Percentiles rank a stretch among this genome's conserved stretches.
Evolutionary conservation across 1,140 invertebrate species (phyloP).

Genomic region (Aphidius ervi): DNA sequence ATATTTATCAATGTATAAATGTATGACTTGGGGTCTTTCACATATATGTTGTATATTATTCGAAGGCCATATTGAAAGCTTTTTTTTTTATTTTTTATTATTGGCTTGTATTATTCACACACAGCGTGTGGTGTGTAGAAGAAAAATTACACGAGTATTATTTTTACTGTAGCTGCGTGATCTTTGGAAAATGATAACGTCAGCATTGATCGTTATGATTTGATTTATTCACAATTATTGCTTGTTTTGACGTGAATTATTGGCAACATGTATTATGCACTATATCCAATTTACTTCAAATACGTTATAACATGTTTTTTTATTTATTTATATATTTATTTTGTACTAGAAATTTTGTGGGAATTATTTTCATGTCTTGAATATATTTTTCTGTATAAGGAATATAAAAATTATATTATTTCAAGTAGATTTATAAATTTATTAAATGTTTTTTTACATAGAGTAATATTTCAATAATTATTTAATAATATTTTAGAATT

Average conservation of each 20-base stretch:
- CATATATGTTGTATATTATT: too few relatives aligned
- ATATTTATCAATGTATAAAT: too few relatives aligned
- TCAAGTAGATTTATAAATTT: too few relatives aligned
- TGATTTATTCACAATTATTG: slow-evolving; percentile 47
- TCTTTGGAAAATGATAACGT: slow-evolving; percentile 23
- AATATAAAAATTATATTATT: too few relatives aligned
- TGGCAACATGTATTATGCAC: slow-evolving; percentile 34
- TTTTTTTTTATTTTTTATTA: too few relatives aligned
- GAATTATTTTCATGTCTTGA: neutral
- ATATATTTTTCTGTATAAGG: too few relatives aligned
- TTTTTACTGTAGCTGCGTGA: slow-evolving; percentile 1
- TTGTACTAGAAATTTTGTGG: neutral
- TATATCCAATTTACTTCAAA: slow-evolving; percentile 12
- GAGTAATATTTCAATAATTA: too few relatives aligned
- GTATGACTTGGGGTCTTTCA: too few relatives aligned
- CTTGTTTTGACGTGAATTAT: slow-evolving; percentile 24
- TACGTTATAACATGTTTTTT: slow-evolving; percentile 4
- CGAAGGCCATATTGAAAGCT: too few relatives aligned
- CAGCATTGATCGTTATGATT: slow-evolving; percentile 44
- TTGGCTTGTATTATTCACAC: too few relatives aligned
- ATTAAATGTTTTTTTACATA: too few relatives aligned
- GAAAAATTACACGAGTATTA: slow-evolving; percentile 16
- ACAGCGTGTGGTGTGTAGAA: slow-evolving; percentile 7
- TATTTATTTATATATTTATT: slow-evolving; percentile 5
- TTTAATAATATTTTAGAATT: too few relatives aligned